A percentile compares a stretch with the other conserved stretches of the same genome.
Conservation (phyloP, 2,797 vertebrate species). For the Nyctibius grandis region DNA sequence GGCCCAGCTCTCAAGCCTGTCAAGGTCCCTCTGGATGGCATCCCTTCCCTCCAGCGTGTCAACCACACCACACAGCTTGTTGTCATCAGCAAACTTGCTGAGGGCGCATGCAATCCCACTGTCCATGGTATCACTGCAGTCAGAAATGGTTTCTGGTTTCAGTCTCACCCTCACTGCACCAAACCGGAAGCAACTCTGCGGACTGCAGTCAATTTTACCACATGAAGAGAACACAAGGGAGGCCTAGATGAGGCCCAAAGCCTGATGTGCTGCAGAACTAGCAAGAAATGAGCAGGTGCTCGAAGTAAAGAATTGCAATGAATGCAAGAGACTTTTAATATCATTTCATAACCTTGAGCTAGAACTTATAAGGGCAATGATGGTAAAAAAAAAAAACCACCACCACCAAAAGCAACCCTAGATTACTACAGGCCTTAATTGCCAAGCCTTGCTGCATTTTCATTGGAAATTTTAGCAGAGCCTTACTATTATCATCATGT, state of each 20-base stretch:
- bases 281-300: not conserved
- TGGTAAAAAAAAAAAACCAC: not conserved
- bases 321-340: not conserved
- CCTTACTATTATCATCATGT: not conserved
- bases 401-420: not conserved
- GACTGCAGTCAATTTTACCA: not conserved
- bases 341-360: not conserved
- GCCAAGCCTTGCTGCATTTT: not conserved
- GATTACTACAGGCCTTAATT: not conserved
- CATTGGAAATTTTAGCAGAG: not conserved
- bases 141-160: not conserved
- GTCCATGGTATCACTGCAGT: not conserved
- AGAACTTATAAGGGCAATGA: not conserved
- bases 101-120: too few relatives aligned
- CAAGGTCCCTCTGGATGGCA: too few relatives aligned
- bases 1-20: too few relatives aligned
- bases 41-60: too few relatives aligned
- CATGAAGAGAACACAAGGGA: not conserved
- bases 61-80: too few relatives aligned
- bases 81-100: too few relatives aligned
- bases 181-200: not conserved
- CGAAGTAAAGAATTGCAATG: not conserved
- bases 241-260: not conserved
- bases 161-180: not conserved
- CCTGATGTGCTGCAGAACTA: not conserved